These are phyloP conservation scores for Patella caerulea DNA, from an alignment of 2,888 invertebrate species.

Conservation along the genomic window DNA sequence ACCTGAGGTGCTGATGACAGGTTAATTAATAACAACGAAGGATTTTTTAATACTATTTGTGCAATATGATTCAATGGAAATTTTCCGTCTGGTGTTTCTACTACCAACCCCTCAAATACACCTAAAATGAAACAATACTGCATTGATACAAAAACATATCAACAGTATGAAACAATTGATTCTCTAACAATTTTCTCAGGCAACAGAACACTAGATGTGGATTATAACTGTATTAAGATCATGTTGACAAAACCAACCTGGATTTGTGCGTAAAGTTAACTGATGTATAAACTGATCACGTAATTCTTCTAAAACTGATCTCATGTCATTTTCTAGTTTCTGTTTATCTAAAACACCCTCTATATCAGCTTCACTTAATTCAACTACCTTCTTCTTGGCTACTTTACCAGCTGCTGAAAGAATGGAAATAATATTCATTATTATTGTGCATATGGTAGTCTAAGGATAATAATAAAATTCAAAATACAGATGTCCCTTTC, in stretches of 20 bases:
- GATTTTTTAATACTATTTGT: conserved; percentile 88
- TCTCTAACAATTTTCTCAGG: no score
- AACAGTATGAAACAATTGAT: no score
- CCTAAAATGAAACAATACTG: no score
- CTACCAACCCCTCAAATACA: conserved; percentile 52
- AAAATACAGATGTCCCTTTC: no score
- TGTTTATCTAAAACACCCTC: conserved; percentile 81
- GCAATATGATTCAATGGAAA: conserved; percentile 90
- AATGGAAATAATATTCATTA: not conserved
- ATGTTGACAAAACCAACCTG: conserved; percentile 73
- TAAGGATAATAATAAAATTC: no score
- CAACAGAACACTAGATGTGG: no score
- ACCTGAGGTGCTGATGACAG: conserved; percentile 86
- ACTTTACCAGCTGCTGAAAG: not conserved
- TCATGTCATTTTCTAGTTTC: conserved; percentile 79
- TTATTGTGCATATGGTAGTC: no score
- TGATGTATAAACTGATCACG: conserved; percentile 86
- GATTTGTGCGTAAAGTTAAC: conserved; percentile 83
- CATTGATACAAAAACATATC: no score
- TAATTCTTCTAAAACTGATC: conserved; percentile 79
- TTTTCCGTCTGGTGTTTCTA: conserved; percentile 79
- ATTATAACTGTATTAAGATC: no score
- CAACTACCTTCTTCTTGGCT: conserved; percentile 72
- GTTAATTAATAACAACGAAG: conserved; percentile 88
- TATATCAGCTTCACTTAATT: conserved; percentile 81